phyloP scores from a whole-genome alignment of 2,888 invertebrate species.

The Pterostichus niger region DNA sequence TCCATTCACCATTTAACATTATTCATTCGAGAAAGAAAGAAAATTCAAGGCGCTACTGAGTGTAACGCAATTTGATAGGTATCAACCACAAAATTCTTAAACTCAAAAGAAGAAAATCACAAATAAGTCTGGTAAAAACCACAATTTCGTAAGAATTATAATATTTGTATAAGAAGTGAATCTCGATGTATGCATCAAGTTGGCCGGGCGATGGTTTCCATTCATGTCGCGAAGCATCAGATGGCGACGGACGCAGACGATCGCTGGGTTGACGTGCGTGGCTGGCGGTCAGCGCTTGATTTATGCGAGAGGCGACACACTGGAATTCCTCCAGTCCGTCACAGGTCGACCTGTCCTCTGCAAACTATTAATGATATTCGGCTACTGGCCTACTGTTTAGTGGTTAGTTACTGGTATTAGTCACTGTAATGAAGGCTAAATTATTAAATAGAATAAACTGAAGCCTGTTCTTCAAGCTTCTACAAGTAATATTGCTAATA shows the following conservation, averaged over 20 bases:
- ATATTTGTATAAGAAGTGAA: not conserved
- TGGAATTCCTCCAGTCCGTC: slow-evolving; percentile 12
- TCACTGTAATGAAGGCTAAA: no score
- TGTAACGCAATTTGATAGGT: no score
- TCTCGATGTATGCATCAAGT: not conserved
- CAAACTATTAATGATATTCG: not conserved
- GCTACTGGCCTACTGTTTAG: no score
- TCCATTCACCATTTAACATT: no score
- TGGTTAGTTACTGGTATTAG: no score
- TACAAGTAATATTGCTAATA: no score
- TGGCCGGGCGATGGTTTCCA: slow-evolving; percentile 7
- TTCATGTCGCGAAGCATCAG: slow-evolving; percentile 43
- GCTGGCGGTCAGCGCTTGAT: slow-evolving; percentile 38
- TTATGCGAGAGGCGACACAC: slow-evolving; percentile 33
- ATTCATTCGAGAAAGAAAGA: no score
- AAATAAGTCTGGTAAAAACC: not conserved
- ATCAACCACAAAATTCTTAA: not conserved
- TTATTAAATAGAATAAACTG: no score
- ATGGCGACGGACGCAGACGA: slow-evolving; percentile 23
- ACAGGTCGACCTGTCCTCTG: slow-evolving; percentile 9
- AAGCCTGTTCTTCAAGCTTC: no score
- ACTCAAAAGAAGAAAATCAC: not conserved
- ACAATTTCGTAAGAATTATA: not conserved
- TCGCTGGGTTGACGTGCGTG: slow-evolving; percentile 19
- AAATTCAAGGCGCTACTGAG: no score